phyloP scores from a whole-genome alignment of 2,797 vertebrate species.

The Leptoclinus maculatus region DNA sequence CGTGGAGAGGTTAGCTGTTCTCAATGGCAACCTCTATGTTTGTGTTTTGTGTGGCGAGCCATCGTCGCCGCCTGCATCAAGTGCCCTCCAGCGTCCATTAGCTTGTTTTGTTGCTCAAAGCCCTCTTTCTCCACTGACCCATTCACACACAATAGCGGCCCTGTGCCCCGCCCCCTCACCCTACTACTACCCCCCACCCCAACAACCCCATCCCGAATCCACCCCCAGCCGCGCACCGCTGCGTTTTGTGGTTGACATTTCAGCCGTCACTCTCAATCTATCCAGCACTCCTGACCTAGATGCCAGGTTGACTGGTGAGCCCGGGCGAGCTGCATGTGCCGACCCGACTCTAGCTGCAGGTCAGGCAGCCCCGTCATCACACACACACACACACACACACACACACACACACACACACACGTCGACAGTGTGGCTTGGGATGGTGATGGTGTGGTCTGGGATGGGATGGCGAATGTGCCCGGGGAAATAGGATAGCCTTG shows the following conservation, averaged over 20 bases:
- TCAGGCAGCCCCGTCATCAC: constrained; percentile 49
- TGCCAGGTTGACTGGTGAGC: constrained; percentile 77
- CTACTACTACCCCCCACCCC: constrained; percentile 1
- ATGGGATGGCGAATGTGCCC: constrained; percentile 63
- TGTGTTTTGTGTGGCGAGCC: constrained; percentile 33
- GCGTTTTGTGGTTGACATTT: constrained; percentile 81
- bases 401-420: constrained; percentile 7
- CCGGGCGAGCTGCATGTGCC: constrained; percentile 48
- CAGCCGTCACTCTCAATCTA: constrained; percentile 82
- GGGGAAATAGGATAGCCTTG: constrained; percentile 65
- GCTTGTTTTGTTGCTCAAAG: constrained; percentile 85
- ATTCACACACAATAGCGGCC: constrained; percentile 81
- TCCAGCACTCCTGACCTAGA: constrained; percentile 82
- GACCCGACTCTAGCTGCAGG: constrained; percentile 62
- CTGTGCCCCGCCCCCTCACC: constrained; percentile 55
- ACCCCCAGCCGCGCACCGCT: constrained; percentile 28
- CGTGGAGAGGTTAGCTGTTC: constrained; percentile 62
- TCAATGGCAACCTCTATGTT: constrained; percentile 52
- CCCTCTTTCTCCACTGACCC: constrained; percentile 83
- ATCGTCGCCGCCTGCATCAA: constrained; percentile 58
- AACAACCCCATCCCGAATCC: constrained; percentile 16
- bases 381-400: constrained; percentile 13
- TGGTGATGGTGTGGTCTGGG: constrained; percentile 60
- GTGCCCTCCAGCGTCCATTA: constrained; percentile 80
- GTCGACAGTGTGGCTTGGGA: constrained; percentile 32